A percentile compares a stretch with the other conserved stretches of the same genome.
Evolutionary conservation across 1,140 invertebrate genomes (phyloP).

Genomic region (Drosophila novamexicana): DNA sequence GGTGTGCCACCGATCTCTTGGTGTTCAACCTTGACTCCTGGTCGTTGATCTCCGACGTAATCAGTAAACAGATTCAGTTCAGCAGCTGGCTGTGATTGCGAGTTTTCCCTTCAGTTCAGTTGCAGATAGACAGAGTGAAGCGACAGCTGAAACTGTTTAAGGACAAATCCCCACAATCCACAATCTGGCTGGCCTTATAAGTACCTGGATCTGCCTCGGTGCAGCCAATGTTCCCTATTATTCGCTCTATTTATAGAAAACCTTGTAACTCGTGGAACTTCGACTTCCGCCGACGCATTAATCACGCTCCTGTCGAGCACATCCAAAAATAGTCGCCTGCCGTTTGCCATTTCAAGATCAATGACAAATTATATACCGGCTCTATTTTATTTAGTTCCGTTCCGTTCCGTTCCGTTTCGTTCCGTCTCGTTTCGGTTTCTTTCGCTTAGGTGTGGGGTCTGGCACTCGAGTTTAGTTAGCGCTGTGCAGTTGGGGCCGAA

Average conservation of each 20-base stretch:
- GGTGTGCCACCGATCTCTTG: not conserved
- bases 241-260: slow-evolving; percentile 25
- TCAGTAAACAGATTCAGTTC: not conserved
- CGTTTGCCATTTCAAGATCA: slow-evolving; percentile 54
- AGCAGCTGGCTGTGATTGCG: not conserved
- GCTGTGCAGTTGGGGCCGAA: slow-evolving; percentile 1
- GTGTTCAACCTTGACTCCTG: not conserved
- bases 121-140: not conserved
- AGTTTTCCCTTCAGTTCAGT: too few species aligned
- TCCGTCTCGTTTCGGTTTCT: not conserved
- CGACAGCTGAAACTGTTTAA: slow-evolving; percentile 25
- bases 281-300: slow-evolving; percentile 50
- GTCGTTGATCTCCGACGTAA: not conserved
- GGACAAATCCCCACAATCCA: not conserved
- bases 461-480: slow-evolving; percentile 19
- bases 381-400: slow-evolving; percentile 2
- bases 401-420: not conserved
- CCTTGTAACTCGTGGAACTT: not conserved
- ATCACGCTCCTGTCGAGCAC: slow-evolving; percentile 32
- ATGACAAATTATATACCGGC: slow-evolving; percentile 23
- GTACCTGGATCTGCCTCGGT: not conserved
- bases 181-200: slow-evolving; percentile 6
- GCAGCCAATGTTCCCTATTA: not conserved
- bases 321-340: slow-evolving; percentile 43
- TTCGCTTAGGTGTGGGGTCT: not conserved